Evolutionary conservation across 1,140 invertebrate genomes (phyloP), one percentile per base, ranked within the genome.

Genomic region (Popillia japonica): DNA sequence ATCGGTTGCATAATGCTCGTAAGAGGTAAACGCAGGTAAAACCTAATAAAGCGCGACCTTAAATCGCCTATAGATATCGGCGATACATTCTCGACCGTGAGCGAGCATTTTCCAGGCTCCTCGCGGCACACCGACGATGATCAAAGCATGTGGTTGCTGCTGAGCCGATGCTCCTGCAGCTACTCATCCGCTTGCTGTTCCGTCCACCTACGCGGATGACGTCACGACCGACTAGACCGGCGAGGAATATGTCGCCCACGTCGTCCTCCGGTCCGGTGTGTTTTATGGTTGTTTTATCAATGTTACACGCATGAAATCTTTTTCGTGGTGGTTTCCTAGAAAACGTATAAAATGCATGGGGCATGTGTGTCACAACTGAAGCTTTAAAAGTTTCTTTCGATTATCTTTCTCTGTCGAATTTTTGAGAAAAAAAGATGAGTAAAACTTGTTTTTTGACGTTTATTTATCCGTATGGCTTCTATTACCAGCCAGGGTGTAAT

Each of bases 11-110:
- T 55, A 55, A 55, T 55, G n/a, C 14, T n/a, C 9, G 11, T 6
- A 55, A 17, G 14, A 55, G 17, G 1, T 17, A 4, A 14, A 17
- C n/a, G 17, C 48, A 17, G 17, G 14, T n/a, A 55, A 55, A n/a
- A n/a, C 48, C 6, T 55, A 55, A 3, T n/a, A 55, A 7, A 55
- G 48, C 11, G 48, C 48, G 48, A 7, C 17, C 48, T 14, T 55
- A 55, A 55, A 14, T 55, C n/a, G 48, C n/a, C 48, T 55, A 34
- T 34, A 17, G 48, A 55, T 55, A 55, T 55, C 48, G 48, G 48
- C 17, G 6, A 55, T 55, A 55, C 48, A 17, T 4, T 34, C 2
- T n/a, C 48, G 6, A 55, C 14, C 14, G 48, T n/a, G 14, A 17
- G 11, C 17, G 48, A 17, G 48, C 48, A 55, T 55, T 55, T 55